Conservation (phyloP, 1,140 invertebrate genomes). For the Drosophila orena region DNA sequence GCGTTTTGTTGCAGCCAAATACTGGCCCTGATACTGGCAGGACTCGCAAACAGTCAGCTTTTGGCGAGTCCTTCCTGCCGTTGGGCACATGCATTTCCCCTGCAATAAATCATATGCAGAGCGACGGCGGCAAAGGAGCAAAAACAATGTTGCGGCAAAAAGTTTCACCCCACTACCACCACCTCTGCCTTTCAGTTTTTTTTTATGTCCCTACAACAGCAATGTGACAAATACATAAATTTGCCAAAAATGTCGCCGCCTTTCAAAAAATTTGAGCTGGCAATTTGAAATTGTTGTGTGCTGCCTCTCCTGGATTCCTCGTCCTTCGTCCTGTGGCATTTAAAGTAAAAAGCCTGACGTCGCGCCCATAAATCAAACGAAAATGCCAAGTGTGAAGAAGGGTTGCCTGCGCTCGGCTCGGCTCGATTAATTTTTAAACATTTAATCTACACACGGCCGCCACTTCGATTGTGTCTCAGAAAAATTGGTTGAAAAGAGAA, state of each 20-base stretch:
- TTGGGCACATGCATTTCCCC: slow-evolving; percentile 72
- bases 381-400: slow-evolving; percentile 31
- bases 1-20: slow-evolving; percentile 81
- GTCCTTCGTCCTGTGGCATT: slow-evolving; percentile 40
- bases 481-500: neutral
- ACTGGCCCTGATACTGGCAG: slow-evolving; percentile 61
- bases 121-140: slow-evolving; percentile 71
- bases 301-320: slow-evolving; percentile 1
- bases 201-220: slow-evolving; percentile 50
- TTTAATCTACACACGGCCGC: slow-evolving; percentile 49
- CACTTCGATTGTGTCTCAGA: neutral
- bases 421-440: slow-evolving; percentile 67
- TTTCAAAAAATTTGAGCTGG: slow-evolving; percentile 81
- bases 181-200: slow-evolving; percentile 35
- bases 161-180: slow-evolving; percentile 22
- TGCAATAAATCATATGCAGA: slow-evolving; percentile 82
- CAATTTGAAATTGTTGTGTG: slow-evolving; percentile 76
- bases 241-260: slow-evolving; percentile 83
- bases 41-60: slow-evolving; percentile 30
- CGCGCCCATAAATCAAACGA: slow-evolving; percentile 64
- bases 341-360: slow-evolving; percentile 62
- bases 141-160: slow-evolving; percentile 79
- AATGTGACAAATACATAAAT: slow-evolving; percentile 83
- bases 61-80: slow-evolving; percentile 8
- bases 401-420: neutral